phyloP scores from a whole-genome alignment of 1,140 invertebrate genomes.

The Bradynema listronoti region DNA sequence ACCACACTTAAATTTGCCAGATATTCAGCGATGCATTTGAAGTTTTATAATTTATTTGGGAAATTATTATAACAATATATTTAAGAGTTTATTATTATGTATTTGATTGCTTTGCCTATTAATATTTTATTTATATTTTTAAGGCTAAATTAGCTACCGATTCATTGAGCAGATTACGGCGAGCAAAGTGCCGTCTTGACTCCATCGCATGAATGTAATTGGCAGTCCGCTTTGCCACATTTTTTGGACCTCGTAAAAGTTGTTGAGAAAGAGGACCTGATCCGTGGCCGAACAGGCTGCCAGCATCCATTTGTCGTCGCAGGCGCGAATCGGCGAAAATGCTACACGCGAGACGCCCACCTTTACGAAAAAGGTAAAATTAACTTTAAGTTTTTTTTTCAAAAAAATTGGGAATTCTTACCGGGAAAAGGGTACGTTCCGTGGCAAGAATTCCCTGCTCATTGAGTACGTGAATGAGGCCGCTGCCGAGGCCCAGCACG shows the following conservation, averaged over 20 bases:
- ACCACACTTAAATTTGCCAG: conserved; percentile 32
- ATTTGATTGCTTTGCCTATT: too few relatives aligned
- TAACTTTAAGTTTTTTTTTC: too few relatives aligned
- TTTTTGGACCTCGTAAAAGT: conserved; percentile 44
- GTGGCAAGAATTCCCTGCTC: conserved; percentile 51
- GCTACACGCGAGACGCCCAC: conserved; percentile 32
- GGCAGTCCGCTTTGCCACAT: conserved; percentile 38
- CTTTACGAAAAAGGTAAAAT: too few relatives aligned
- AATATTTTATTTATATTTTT: too few relatives aligned
- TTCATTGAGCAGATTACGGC: conserved; percentile 44
- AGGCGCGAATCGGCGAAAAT: conserved; percentile 36
- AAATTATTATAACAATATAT: too few relatives aligned
- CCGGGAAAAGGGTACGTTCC: conserved; percentile 45
- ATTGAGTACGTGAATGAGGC: conserved; percentile 49
- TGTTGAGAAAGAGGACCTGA: conserved; percentile 53
- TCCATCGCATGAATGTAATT: conserved; percentile 48
- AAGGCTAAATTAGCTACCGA: too few relatives aligned
- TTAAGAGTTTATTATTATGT: too few relatives aligned
- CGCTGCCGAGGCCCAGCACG: conserved; percentile 48
- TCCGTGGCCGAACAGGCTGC: conserved; percentile 44
- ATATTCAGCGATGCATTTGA: too few relatives aligned
- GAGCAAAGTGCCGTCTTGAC: conserved; percentile 42
- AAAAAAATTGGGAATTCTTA: too few relatives aligned
- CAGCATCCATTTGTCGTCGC: conserved; percentile 48
- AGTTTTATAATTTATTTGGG: too few relatives aligned